Evolutionary conservation across 1,140 invertebrate species (phyloP).

Genomic region (Drosophila athabasca): DNA sequence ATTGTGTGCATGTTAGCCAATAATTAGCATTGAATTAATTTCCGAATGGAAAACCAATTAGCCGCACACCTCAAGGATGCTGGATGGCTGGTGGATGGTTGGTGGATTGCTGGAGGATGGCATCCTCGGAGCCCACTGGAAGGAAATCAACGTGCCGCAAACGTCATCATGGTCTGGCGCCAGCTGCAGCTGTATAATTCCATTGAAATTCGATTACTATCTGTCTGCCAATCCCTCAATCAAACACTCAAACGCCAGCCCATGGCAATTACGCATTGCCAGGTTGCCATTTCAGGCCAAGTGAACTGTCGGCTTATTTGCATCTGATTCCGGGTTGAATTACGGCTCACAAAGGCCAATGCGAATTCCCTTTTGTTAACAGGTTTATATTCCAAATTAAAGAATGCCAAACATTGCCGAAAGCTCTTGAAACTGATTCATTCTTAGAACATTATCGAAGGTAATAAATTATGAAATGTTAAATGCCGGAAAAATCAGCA

Average conservation of each 20-base stretch:
- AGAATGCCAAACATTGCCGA: no score
- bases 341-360: not conserved
- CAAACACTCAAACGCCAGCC: conserved; percentile 59
- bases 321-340: conserved; percentile 5
- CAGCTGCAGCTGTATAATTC: conserved; percentile 47
- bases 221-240: conserved; percentile 48
- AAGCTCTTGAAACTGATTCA: no score
- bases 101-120: no score
- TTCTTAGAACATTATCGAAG: not conserved
- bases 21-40: conserved; percentile 79
- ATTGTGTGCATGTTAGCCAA: conserved; percentile 66
- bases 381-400: no score
- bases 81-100: no score
- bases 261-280: conserved; percentile 49
- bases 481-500: conserved; percentile 4
- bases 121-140: no score
- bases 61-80: conserved; percentile 43
- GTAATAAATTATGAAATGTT: not conserved
- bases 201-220: conserved; percentile 67
- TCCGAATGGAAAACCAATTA: conserved; percentile 74
- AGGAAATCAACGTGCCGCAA: not conserved
- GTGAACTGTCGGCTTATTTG: conserved; percentile 21
- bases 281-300: conserved; percentile 19
- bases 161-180: conserved; percentile 12
- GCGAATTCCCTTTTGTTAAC: no score